phyloP scores from a whole-genome alignment of 2,888 invertebrate species.

The Phyllotreta cruciferae region DNA sequence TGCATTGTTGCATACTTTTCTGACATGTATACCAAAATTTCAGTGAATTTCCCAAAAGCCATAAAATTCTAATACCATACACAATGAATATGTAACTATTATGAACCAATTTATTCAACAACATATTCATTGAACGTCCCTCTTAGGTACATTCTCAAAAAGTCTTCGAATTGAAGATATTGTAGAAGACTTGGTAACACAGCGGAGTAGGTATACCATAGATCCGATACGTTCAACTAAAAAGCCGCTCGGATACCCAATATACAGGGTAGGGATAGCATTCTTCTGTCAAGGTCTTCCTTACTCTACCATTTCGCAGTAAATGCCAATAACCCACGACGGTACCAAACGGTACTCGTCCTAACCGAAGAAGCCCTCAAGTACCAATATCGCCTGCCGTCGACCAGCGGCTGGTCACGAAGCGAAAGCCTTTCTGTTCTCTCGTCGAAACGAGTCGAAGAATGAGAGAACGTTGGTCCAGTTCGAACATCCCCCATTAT shows the following conservation, averaged over 20 bases:
- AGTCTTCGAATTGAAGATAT: not conserved
- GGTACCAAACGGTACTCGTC: not conserved
- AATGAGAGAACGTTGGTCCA: slow-evolving; percentile 19
- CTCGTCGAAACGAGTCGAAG: slow-evolving; percentile 4
- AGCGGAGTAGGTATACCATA: slow-evolving; percentile 2
- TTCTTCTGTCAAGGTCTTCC: slow-evolving; percentile 52
- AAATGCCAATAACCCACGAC: slow-evolving; percentile 19
- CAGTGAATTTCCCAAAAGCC: too few species aligned
- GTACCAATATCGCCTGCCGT: slow-evolving; percentile 16
- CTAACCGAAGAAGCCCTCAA: not conserved
- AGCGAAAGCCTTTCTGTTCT: slow-evolving; percentile 14
- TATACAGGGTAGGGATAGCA: slow-evolving; percentile 47
- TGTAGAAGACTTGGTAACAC: slow-evolving; percentile 4
- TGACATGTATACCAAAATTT: not conserved
- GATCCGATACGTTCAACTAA: slow-evolving; percentile 18
- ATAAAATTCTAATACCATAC: too few species aligned
- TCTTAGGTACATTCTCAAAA: not conserved
- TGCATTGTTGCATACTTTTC: slow-evolving; percentile 7
- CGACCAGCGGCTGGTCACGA: slow-evolving; percentile 9
- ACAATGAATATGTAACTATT: too few species aligned
- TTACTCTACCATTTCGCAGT: slow-evolving; percentile 34
- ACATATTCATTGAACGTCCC: too few species aligned
- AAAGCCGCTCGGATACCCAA: slow-evolving; percentile 28
- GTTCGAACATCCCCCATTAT: slow-evolving; percentile 20
- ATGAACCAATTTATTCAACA: too few species aligned